These are phyloP conservation scores for Brachyhypopomus gauderio DNA, from an alignment of 2,113 vertebrate genomes.

Conservation along the genomic window DNA sequence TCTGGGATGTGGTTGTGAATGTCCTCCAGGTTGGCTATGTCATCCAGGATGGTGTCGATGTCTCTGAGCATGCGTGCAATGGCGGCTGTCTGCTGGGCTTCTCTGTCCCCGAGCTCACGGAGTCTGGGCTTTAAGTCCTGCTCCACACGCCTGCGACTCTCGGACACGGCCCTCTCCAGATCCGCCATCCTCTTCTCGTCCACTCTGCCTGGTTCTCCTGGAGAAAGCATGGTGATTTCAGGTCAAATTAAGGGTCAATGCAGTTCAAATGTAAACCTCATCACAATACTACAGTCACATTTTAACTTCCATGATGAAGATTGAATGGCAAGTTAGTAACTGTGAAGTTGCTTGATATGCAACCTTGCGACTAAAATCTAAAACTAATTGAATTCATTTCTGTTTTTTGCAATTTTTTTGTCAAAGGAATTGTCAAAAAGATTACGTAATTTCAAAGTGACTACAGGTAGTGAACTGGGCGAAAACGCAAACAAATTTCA, in stretches of 20 bases:
- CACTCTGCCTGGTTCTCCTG: constrained; percentile 72
- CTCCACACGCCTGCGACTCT: constrained; percentile 66
- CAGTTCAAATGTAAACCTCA: too few relatives aligned
- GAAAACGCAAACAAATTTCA: too few relatives aligned
- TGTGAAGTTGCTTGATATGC: too few relatives aligned
- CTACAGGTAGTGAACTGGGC: neutral
- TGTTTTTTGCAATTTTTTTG: too few relatives aligned
- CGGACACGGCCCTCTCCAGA: constrained; percentile 61
- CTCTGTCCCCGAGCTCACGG: constrained; percentile 72
- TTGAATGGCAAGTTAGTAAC: too few relatives aligned
- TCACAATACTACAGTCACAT: too few relatives aligned
- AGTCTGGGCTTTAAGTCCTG: constrained; percentile 72
- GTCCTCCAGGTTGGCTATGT: constrained; percentile 88
- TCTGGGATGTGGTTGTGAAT: constrained; percentile 78
- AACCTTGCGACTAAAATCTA: too few relatives aligned
- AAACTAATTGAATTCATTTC: too few relatives aligned
- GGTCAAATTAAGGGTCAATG: too few relatives aligned
- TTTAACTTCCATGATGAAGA: too few relatives aligned
- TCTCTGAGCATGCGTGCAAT: constrained; percentile 71
- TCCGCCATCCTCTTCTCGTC: constrained; percentile 71
- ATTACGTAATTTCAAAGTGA: neutral
- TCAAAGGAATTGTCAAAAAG: neutral
- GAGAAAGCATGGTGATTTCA: constrained; percentile 41
- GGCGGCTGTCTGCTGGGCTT: constrained; percentile 63
- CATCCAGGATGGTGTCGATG: constrained; percentile 78